Evolutionary conservation across 2,113 vertebrate genomes (phyloP), one percentile per base, ranked within the genome.

Genomic region (Furnarius figulus): DNA sequence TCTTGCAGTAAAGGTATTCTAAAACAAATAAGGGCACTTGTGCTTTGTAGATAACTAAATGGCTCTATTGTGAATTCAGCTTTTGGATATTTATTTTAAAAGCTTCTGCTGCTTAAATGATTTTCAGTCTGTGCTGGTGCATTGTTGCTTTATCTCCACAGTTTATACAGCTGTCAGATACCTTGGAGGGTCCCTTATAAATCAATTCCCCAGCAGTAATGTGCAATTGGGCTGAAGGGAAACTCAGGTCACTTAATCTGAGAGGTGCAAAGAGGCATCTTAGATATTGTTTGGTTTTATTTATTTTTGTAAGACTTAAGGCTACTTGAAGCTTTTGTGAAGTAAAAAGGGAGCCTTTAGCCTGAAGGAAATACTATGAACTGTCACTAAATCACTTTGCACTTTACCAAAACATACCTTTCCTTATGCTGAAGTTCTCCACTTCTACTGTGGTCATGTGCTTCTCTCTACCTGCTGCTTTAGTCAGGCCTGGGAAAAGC

Each of bases 401-500:
- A 4, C 94, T 95, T 95, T 89, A 71, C 91, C 79, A 62, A 76
- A 75, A 73, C 62, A 74, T 42, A 68, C 35, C 21, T 73, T 58
- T 35, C 58, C 55, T 85, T 66, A 28, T 86, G 90, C 80, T 89
- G 58, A 78, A 84, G 37, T 55, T 73, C 52, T 93, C 37, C 13
- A 2, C 40, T 88, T 91, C 89, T 91, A 76, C 92, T 90, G 75
- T 93, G 90, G 78, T 95, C 95, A n/a, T 53, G 25, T 89, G 90
- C 92, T 31, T 84, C 49, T 49, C 89, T 89, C 91, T 92, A 87
- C 91, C 87, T 84, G 77, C 86, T 91, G 94, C 74, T 35, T 59
- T 89, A 95, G 77, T 68, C 14, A 12, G 96, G 91, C 94, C 94
- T 98, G 97, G 97, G 96, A 97, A 98, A 97, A 95, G 77, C 93